These are phyloP conservation scores for Astropecten irregularis DNA, from an alignment of 53 echinoderm and acorn worm species.

Conservation along the genomic window DNA sequence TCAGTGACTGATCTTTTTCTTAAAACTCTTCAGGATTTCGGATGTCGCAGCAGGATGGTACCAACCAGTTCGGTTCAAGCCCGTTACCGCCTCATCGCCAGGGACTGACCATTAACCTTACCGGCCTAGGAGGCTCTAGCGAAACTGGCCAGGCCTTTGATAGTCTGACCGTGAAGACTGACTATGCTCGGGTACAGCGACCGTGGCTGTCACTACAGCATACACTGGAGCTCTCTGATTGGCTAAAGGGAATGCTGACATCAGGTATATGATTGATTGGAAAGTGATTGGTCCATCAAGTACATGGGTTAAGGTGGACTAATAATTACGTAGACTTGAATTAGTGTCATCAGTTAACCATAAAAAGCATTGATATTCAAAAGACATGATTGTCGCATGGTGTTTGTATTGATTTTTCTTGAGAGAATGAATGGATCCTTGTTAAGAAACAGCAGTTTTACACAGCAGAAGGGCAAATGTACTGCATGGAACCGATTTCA, in stretches of 20 bases:
- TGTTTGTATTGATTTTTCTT: no score
- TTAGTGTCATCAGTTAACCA: no score
- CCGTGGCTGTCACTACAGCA: constrained; percentile 59
- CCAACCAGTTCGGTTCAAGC: background rate
- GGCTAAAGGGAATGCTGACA: constrained; percentile 48
- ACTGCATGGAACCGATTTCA: no score
- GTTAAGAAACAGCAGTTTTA: no score
- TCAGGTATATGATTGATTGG: constrained; percentile 3
- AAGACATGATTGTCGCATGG: no score
- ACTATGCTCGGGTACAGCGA: constrained; percentile 53
- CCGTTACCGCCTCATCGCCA: constrained; percentile 21
- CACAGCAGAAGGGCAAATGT: no score
- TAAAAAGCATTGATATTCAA: no score
- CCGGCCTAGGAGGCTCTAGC: constrained; percentile 59
- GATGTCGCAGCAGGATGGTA: constrained; percentile 42
- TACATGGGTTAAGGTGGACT: background rate
- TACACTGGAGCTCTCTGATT: constrained; percentile 47
- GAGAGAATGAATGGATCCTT: no score
- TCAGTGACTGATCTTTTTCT: no score
- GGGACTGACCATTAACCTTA: constrained; percentile 57
- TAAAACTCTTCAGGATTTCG: background rate
- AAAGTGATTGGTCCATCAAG: background rate
- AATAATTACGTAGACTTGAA: no score
- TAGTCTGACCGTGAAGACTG: constrained; percentile 68
- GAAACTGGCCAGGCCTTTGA: constrained; percentile 59